These are phyloP conservation scores for Hiodon tergisus DNA, from an alignment of 2,113 vertebrate genomes.

Conservation along the genomic window DNA sequence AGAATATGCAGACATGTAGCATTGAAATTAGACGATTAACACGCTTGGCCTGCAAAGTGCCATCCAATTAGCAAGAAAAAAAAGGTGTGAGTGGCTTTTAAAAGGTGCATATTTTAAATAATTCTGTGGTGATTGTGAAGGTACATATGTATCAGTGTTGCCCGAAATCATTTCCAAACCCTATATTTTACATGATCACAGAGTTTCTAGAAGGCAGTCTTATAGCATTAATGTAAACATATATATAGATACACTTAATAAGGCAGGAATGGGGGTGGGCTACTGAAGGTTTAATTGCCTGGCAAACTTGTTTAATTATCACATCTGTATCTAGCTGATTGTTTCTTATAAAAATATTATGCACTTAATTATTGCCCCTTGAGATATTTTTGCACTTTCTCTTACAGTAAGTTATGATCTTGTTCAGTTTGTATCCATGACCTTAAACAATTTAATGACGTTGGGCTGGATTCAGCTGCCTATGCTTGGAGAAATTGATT, in stretches of 20 bases:
- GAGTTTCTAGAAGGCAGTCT: not conserved
- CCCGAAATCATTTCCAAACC: slow-evolving; percentile 5
- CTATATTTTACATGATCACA: not conserved
- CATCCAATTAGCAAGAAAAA: slow-evolving; percentile 25
- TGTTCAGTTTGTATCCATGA: not conserved
- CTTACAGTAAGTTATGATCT: slow-evolving; percentile 1
- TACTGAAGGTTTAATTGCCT: slow-evolving; percentile 38
- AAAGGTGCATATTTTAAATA: slow-evolving; percentile 12
- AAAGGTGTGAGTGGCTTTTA: slow-evolving; percentile 16
- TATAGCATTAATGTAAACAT: slow-evolving; percentile 6
- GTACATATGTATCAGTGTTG: slow-evolving; percentile 3
- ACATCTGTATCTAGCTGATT: slow-evolving; percentile 36
- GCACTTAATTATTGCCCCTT: slow-evolving; percentile 8
- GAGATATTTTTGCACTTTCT: not conserved
- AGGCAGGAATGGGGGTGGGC: not conserved
- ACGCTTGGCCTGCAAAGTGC: slow-evolving; percentile 12
- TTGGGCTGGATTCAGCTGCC: too few species aligned
- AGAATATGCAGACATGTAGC: not conserved
- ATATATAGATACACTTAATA: not conserved
- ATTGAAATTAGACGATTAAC: slow-evolving; percentile 25
- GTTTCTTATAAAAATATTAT: slow-evolving; percentile 16
- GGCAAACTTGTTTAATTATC: slow-evolving; percentile 65
- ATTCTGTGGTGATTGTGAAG: slow-evolving; percentile 5
- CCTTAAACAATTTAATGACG: too few species aligned
- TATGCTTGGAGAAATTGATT: too few species aligned